Evolutionary conservation across 37 sponge, comb jelly and placozoan species (phyloP), one percentile per base, ranked within the genome.

Genomic region (Eunapius fragilis): DNA sequence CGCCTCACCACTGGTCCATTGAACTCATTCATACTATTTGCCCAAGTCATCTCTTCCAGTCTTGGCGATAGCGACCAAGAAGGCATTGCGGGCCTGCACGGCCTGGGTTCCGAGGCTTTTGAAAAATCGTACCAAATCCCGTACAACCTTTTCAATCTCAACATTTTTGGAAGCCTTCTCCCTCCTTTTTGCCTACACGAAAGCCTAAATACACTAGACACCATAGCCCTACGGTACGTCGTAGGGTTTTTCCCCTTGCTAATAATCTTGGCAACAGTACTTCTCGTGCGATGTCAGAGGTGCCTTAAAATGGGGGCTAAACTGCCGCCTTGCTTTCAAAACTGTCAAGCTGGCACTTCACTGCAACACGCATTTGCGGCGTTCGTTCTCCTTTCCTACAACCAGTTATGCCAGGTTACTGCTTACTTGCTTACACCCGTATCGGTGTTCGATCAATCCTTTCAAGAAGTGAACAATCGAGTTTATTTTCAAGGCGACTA

Each of bases 311-410:
- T 17, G 14, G 1, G 7, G 14, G 17, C 58, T 17, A 58, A 58
- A 17, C 22, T 10, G 19, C 58, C 14, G 1, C 14, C 17, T 4
- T 19, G 14, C 22, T 23, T 32, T 35, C 58, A 67, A 2, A 10
- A 58, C 1, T 58, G 14, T 11, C 58, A 17, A 17, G 22, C 14
- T 3, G 68, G 50, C 7, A 14, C 76, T 23, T 79, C 88, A 2
- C 48, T 82, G 2, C 31, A 76, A 12, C 88, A 70, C 67, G 92
- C 84, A 25, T 79, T 91, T 83, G 84, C 88, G 0, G 73, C 92
- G 30, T 87, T 91, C 70, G 49, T 91, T 25, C 71, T 91, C 2
- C 80, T 91, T 23, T 83, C 92, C 4, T 91, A 91, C 88, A 83
- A 69, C 2, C 83, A 75, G 48, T 38, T 91, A 0, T 70, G 79